phyloP scores from a whole-genome alignment of 2,797 vertebrate genomes.

The Pyrrhura leucotis region DNA sequence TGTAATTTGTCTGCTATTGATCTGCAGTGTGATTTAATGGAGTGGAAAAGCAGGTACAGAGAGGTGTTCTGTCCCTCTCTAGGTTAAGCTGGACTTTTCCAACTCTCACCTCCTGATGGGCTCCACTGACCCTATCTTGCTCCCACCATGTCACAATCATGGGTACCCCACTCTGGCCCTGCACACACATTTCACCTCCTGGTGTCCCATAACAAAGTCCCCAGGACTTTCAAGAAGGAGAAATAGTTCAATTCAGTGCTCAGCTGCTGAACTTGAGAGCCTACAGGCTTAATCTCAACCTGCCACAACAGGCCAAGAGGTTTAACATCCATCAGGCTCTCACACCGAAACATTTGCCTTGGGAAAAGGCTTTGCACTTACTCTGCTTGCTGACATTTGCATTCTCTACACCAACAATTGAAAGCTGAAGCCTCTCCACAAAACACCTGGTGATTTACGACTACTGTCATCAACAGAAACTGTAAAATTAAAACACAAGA shows the following conservation, averaged over 20 bases:
- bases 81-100: background rate
- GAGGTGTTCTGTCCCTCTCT: background rate
- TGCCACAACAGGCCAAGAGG: background rate
- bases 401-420: background rate
- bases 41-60: background rate
- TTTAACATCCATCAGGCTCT: background rate
- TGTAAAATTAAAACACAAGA: background rate
- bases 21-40: background rate
- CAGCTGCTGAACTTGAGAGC: background rate
- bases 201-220: background rate
- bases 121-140: background rate
- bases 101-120: background rate
- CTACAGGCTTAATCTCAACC: background rate
- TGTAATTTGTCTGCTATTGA: conserved; percentile 16
- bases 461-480: background rate
- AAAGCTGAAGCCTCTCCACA: background rate
- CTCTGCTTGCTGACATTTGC: background rate
- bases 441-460: conserved; percentile 61
- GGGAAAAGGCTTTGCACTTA: background rate
- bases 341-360: background rate
- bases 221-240: no score
- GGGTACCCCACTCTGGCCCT: background rate
- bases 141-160: accelerated
- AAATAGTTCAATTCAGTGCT: background rate
- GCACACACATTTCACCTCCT: accelerated